These are phyloP conservation scores for Chiroxiphia lanceolata DNA, from an alignment of 2,797 vertebrate genomes.

Conservation along the genomic window DNA sequence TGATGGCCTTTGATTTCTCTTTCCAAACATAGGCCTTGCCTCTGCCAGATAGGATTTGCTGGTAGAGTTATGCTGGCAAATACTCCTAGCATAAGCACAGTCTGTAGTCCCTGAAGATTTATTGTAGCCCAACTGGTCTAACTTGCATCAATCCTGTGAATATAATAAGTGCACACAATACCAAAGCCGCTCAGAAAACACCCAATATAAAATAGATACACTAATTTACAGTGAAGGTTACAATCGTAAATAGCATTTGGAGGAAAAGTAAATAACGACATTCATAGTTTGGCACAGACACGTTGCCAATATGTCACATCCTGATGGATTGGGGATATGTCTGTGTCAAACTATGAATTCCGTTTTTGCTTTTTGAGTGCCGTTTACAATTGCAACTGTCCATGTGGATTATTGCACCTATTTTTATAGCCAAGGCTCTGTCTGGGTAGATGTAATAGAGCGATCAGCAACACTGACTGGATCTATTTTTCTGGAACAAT, in stretches of 20 bases:
- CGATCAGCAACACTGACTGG: conserved; percentile 42
- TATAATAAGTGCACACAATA: conserved; percentile 16
- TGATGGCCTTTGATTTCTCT: conserved; percentile 60
- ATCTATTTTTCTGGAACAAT: conserved; percentile 53
- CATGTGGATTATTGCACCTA: conserved; percentile 59
- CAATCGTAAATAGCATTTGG: neutral
- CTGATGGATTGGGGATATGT: conserved; percentile 39
- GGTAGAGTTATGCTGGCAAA: conserved; percentile 45
- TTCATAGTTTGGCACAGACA: conserved; percentile 35
- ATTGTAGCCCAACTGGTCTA: neutral
- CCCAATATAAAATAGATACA: neutral
- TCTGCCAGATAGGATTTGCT: conserved; percentile 63
- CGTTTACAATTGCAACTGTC: conserved; percentile 50
- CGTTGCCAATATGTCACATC: conserved; percentile 25
- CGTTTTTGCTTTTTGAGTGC: conserved; percentile 44
- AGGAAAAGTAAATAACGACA: conserved; percentile 35
- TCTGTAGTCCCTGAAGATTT: conserved; percentile 4
- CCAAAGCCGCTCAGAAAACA: neutral
- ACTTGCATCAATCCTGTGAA: neutral
- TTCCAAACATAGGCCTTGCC: conserved; percentile 50
- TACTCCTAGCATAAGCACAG: neutral
- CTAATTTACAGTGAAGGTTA: conserved; percentile 32
- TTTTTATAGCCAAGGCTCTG: conserved; percentile 55
- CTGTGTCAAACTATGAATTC: conserved; percentile 57
- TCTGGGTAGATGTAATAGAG: conserved; percentile 48